A percentile compares a stretch with the other conserved stretches of the same genome.
Conservation (phyloP, 2,797 vertebrate genomes). For the Coreius guichenoti region DNA sequence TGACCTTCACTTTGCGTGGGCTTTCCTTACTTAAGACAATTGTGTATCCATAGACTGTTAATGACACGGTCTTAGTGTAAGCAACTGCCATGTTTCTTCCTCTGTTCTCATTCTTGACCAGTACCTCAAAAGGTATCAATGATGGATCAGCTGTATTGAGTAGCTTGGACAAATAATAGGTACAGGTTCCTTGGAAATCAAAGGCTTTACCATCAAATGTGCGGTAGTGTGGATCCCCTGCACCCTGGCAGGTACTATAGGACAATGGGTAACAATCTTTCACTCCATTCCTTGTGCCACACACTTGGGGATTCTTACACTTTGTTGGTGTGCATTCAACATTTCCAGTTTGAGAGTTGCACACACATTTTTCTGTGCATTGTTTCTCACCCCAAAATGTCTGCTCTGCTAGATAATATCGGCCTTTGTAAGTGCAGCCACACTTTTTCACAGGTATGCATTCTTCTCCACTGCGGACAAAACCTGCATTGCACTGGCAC, state of each 20-base stretch:
- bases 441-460: conserved; percentile 52
- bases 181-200: conserved; percentile 70
- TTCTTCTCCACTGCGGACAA: conserved; percentile 58
- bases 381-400: conserved; percentile 60
- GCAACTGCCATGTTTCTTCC: conserved; percentile 66
- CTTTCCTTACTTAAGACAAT: conserved; percentile 73
- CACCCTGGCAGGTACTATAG: conserved; percentile 70
- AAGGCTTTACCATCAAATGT: conserved; percentile 75
- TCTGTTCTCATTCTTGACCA: conserved; percentile 76
- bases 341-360: conserved; percentile 62
- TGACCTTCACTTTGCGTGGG: conserved; percentile 73
- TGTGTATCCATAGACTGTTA: conserved; percentile 64
- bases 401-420: conserved; percentile 47
- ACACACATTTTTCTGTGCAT: conserved; percentile 70
- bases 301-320: conserved; percentile 68
- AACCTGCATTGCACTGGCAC: conserved; percentile 67
- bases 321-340: conserved; percentile 65
- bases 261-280: conserved; percentile 71
- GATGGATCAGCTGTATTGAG: conserved; percentile 52
- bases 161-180: conserved; percentile 67
- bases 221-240: conserved; percentile 75
- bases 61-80: conserved; percentile 63
- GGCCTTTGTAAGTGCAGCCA: conserved; percentile 56
- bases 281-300: conserved; percentile 63
- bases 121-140: conserved; percentile 68